Evolutionary conservation across 1,140 invertebrate genomes (phyloP), one percentile per base, ranked within the genome.

Genomic region (Maniola jurtina): DNA sequence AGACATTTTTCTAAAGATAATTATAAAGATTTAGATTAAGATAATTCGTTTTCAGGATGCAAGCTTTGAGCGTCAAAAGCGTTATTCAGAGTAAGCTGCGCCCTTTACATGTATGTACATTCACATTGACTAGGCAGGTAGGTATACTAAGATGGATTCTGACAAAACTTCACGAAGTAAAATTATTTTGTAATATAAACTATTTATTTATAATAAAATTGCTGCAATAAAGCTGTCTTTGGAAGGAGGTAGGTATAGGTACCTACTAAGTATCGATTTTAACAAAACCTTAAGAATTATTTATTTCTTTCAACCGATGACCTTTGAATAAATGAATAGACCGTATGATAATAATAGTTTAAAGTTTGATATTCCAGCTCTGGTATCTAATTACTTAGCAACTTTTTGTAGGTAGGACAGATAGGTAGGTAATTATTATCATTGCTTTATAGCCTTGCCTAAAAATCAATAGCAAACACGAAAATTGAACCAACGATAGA

Each of bases 231-330:
- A 14, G 13, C 2, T 48, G 13, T 52, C 48, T 52, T 52, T 25
- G 5, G 6, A 52, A n/a, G 13, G 1, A 9, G 9, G 42, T 13
- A 11, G 1, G 15, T 52, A 52, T 6, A 9, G 9, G 42, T 13
- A 11, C 0, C 48, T 52, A 52, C 1, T 25, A 25, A 25, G 25
- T 25, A 25, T 52, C 13, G 48, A 52, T 52, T 11, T 8, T 6
- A 52, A 52, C 5, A 52, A 52, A 38, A 48, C 14, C 34, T 64
- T 45, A 59, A 52, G 35, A 65, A 38, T 25, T 8, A 50, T 59
- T 58, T 65, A 55, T 59, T 60, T 52, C 34, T 47, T 59, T 59
- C 64, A 65, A 34, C 55, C 35, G 42, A 33, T 36, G 64, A 65
- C 64, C 57, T 60, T 34, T 54, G 11, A 60, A 25, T 56, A 5